Conservation (phyloP, 2,888 invertebrate genomes). For the Nemotelus pantherinus region DNA sequence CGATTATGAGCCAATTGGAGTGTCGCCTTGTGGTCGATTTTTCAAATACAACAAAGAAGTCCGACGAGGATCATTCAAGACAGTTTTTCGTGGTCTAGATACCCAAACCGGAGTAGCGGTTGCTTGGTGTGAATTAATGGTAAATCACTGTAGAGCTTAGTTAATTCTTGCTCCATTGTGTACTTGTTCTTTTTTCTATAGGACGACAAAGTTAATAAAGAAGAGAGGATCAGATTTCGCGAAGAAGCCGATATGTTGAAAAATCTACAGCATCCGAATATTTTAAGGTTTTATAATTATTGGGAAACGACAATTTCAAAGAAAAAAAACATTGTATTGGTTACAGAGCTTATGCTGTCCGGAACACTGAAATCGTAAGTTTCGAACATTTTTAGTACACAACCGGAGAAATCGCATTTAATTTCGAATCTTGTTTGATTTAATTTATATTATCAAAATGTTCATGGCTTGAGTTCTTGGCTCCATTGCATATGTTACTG, state of each 20-base stretch:
- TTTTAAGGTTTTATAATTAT: conserved; percentile 97
- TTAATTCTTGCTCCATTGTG: no score
- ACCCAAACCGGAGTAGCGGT: conserved; percentile 98
- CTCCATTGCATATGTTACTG: no score
- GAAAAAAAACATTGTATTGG: conserved; percentile 96
- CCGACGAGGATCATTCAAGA: conserved; percentile 98
- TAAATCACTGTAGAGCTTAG: conserved; percentile 60
- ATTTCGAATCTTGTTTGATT: no score
- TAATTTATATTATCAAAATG: no score
- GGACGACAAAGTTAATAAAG: conserved; percentile 97
- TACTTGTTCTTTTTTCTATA: conserved; percentile 56
- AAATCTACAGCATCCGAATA: conserved; percentile 97
- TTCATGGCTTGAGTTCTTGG: no score
- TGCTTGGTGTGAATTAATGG: conserved; percentile 98
- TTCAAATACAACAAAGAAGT: conserved; percentile 99
- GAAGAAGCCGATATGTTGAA: conserved; percentile 99
- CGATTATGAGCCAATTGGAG: conserved; percentile 72
- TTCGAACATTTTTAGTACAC: no score
- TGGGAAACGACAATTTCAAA: conserved; percentile 95
- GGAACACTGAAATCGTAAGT: conserved; percentile 95
- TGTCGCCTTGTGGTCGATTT: conserved; percentile 94
- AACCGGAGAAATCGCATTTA: no score
- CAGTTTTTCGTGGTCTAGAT: conserved; percentile 97
- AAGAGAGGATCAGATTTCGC: conserved; percentile 91
- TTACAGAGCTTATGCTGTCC: conserved; percentile 99